A percentile compares a stretch with the other conserved stretches of the same genome.
phyloP scores from a whole-genome alignment of 2,113 vertebrate genomes.

The Leuciscus idus region DNA sequence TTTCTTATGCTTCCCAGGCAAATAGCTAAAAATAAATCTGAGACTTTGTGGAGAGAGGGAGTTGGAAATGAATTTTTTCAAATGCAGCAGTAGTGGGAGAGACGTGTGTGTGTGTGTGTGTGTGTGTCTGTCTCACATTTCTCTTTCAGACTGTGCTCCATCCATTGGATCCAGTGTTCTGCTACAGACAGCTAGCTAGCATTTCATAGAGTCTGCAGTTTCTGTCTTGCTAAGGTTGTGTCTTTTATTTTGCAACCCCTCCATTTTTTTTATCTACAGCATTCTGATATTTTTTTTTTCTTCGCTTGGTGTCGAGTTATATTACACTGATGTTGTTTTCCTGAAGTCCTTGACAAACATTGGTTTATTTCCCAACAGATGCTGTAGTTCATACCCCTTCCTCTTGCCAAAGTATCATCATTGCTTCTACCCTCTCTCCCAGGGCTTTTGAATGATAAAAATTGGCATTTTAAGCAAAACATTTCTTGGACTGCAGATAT shows the following conservation, averaged over 20 bases:
- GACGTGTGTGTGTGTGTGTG: slow-evolving; percentile 66
- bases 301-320: not conserved
- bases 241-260: slow-evolving; percentile 20
- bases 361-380: slow-evolving; percentile 31
- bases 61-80: slow-evolving; percentile 67
- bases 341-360: slow-evolving; percentile 20
- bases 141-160: slow-evolving; percentile 63
- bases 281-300: not conserved
- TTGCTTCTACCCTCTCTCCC: not conserved
- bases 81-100: slow-evolving; percentile 68
- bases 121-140: slow-evolving; percentile 66
- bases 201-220: slow-evolving; percentile 62
- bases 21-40: slow-evolving; percentile 70
- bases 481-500: not conserved
- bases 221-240: slow-evolving; percentile 32
- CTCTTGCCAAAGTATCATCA: not conserved
- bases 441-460: not conserved
- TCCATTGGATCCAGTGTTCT: slow-evolving; percentile 54
- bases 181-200: slow-evolving; percentile 60
- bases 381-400: not conserved
- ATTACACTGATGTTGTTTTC: slow-evolving; percentile 16
- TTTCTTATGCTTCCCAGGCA: slow-evolving; percentile 34
- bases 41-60: slow-evolving; percentile 63
- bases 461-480: not conserved
- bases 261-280: not conserved